A percentile compares a stretch with the other conserved stretches of the same genome.
Conservation (phyloP, 2,113 vertebrate species). For the Calonectris borealis region DNA sequence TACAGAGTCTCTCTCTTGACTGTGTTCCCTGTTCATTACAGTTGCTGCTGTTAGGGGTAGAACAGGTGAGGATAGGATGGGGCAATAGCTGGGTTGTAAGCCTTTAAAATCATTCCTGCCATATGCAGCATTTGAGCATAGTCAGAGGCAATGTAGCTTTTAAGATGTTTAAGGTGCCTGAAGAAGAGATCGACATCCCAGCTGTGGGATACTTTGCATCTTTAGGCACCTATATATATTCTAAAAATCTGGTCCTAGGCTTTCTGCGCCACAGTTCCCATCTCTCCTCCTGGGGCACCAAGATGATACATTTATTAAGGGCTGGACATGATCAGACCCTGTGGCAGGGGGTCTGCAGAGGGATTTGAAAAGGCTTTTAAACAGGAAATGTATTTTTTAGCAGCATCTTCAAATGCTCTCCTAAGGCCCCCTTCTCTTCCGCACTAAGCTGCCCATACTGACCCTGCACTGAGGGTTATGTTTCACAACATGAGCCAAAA, state of each 20-base stretch:
- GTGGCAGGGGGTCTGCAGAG: background rate
- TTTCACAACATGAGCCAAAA: conserved; percentile 25
- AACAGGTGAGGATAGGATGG: background rate
- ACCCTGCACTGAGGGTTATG: background rate
- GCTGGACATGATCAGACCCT: background rate
- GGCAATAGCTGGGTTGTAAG: background rate
- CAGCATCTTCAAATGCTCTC: background rate
- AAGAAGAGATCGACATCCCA: background rate
- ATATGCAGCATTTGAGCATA: background rate
- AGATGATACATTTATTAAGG: background rate
- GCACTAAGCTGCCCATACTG: background rate
- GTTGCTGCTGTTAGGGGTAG: background rate
- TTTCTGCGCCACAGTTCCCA: background rate
- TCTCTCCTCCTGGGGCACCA: background rate
- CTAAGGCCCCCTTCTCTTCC: background rate
- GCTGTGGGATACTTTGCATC: background rate
- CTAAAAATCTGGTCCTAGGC: background rate
- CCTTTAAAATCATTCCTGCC: background rate
- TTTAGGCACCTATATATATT: background rate
- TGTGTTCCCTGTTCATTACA: background rate
- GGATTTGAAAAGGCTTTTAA: background rate
- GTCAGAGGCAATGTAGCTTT: background rate
- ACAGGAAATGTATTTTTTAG: background rate
- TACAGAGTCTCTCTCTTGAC: background rate
- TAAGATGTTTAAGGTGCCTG: background rate